Percentiles rank a stretch among this genome's conserved stretches.
These are phyloP conservation scores for Alaudala cheleensis DNA, from an alignment of 2,113 vertebrate genomes.

Conservation along the genomic window DNA sequence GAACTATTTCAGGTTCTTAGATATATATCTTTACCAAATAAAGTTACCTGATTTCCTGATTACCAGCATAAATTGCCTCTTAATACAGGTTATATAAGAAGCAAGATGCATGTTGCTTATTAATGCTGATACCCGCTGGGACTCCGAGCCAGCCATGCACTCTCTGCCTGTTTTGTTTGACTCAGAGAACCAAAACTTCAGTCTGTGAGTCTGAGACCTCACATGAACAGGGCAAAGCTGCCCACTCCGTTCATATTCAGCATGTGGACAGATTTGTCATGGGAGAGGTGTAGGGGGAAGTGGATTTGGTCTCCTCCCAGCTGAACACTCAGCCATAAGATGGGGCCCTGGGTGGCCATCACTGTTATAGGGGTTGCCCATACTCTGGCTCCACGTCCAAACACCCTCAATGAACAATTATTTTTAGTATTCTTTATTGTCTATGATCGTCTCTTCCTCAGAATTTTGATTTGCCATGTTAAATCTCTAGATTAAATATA, in stretches of 20 bases:
- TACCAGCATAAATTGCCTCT: neutral
- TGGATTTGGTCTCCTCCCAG: too few species aligned
- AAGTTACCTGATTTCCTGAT: neutral
- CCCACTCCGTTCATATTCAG: neutral
- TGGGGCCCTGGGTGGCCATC: rapidly evolving
- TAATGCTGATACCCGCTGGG: neutral
- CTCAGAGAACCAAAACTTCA: neutral
- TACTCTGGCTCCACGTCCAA: neutral
- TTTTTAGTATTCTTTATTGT: neutral
- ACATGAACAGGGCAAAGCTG: rapidly evolving
- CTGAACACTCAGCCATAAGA: neutral
- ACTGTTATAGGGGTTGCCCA: neutral
- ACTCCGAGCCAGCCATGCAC: rapidly evolving
- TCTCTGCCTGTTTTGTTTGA: neutral
- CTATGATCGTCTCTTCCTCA: neutral
- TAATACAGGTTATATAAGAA: neutral
- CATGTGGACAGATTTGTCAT: neutral
- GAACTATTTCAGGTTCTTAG: neutral
- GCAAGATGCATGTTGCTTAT: neutral
- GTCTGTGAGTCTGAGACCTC: neutral
- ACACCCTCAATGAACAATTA: neutral
- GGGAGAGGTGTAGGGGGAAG: neutral
- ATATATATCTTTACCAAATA: neutral
- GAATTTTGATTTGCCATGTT: neutral
- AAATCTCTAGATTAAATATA: neutral